Evolutionary conservation across 1,140 invertebrate species (phyloP).

Genomic region (Drosophila melanica): DNA sequence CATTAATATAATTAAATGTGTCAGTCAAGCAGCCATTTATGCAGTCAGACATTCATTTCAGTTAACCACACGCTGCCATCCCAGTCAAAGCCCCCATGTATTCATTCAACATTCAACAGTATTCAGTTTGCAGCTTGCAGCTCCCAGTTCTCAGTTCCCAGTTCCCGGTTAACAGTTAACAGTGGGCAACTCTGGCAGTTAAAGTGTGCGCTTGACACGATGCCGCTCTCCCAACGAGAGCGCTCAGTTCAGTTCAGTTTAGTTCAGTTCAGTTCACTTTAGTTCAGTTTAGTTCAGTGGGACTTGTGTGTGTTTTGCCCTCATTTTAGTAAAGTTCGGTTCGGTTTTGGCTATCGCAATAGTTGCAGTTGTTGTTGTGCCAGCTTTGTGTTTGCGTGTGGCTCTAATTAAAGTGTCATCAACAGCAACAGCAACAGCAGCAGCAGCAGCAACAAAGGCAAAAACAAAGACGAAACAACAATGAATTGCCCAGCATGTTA

Average conservation of each 20-base stretch:
- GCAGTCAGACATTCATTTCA: constrained; percentile 76
- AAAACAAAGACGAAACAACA: constrained; percentile 22
- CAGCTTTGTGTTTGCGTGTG: constrained; percentile 75
- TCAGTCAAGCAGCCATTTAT: constrained; percentile 82
- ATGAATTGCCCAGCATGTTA: constrained; percentile 64
- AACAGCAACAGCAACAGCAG: constrained; percentile 61
- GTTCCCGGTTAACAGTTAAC: constrained; percentile 25
- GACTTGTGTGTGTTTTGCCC: background rate
- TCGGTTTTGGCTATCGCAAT: constrained; percentile 5
- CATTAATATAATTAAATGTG: constrained; percentile 84
- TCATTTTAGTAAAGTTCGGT: constrained; percentile 5
- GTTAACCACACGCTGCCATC: constrained; percentile 64
- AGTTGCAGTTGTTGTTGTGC: constrained; percentile 11
- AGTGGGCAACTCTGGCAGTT: constrained; percentile 54
- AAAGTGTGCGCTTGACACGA: constrained; percentile 74
- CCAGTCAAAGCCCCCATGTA: constrained; percentile 18
- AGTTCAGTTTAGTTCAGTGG: constrained; percentile 1
- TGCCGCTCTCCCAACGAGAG: constrained; percentile 7
- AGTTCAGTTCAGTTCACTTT: constrained; percentile 15
- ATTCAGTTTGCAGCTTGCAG: constrained; percentile 5
- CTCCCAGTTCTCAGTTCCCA: constrained; percentile 1
- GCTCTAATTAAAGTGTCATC: constrained; percentile 82
- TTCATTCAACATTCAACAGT: constrained; percentile 1
- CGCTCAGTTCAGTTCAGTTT: background rate
- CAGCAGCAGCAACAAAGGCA: constrained; percentile 48